Evolutionary conservation across 2,888 invertebrate species (phyloP), one percentile per base, ranked within the genome.

Genomic region (Eupithecia vulgata): DNA sequence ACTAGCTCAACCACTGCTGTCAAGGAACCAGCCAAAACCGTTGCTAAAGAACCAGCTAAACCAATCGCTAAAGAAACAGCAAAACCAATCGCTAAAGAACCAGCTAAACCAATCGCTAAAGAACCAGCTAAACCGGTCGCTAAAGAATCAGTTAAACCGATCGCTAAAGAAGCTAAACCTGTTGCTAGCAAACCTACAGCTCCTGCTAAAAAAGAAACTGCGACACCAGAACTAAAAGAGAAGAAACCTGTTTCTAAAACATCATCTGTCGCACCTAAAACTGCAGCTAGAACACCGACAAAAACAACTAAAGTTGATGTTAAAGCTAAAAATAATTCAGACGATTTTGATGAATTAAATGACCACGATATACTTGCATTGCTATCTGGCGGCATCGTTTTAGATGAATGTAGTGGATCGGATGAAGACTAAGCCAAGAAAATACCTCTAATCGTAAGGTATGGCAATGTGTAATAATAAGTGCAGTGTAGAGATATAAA

Each of bases 361-460:
- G 93, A 93, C 77, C 82, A 86, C 52, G 92, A 90, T 72, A 92
- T 93, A 45, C 77, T 92, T 1, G 90, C 90, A 4, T 78, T 93
- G n/a, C 85, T 93, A 80, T 89, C 91, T 1, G 84, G 85, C 66
- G 92, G 90, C 0, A 91, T 93, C 6, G 85, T 93, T 17, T 76
- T 93, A 48, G 93, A 93, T 67, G 91, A 93, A 78, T 94, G 92
- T 71, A 85, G 85, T 73, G 91, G 89, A 5, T 90, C 92, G 34
- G 92, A 91, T 30, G 88, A 85, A 7, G 88, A 90, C 67, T 87
- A 83, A 69, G 7, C 42, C 25, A 40, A 10, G 42, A 8, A 21
- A 64, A 42, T 25, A 65, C n/a, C 8, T 59, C 15, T 12, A 34
- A 17, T 61, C 21, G n/a, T 61, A 15, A 34, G 7, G 34, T 7